phyloP scores from a whole-genome alignment of 2,113 vertebrate species.

The Tiliqua scincoides region DNA sequence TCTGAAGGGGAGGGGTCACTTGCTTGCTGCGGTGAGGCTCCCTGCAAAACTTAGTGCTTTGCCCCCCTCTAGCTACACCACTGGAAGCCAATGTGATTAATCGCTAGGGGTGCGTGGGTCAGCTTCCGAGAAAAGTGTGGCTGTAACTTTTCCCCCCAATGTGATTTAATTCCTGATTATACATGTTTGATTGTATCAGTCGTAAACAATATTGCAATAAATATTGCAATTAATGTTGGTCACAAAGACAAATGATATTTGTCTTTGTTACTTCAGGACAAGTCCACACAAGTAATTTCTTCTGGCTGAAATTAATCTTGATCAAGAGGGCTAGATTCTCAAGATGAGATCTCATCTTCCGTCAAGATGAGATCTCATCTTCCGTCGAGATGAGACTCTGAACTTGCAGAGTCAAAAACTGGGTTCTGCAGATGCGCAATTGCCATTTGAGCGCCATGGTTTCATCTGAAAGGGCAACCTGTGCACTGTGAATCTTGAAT shows the following conservation, averaged over 20 bases:
- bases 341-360: no score
- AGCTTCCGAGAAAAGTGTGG: neutral
- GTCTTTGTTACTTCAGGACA: neutral
- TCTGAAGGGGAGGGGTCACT: no score
- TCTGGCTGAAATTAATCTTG: neutral
- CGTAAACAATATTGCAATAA: neutral
- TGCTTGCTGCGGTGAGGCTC: no score
- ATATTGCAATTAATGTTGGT: neutral
- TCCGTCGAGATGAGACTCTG: neutral
- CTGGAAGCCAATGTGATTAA: no score
- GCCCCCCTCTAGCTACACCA: no score
- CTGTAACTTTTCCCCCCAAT: neutral
- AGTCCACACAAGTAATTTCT: neutral
- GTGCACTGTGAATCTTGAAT: neutral
- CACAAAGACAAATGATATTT: neutral
- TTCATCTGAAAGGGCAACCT: neutral
- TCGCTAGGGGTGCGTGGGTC: neutral
- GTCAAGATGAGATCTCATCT: no score
- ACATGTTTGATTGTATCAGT: neutral
- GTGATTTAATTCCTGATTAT: neutral
- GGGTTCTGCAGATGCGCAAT: neutral
- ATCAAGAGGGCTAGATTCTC: neutral
- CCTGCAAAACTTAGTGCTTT: no score
- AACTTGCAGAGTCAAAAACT: neutral
- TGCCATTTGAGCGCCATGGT: neutral